Evolutionary conservation across 2,888 invertebrate genomes (phyloP).

Genomic region (Tribolium freemani): DNA sequence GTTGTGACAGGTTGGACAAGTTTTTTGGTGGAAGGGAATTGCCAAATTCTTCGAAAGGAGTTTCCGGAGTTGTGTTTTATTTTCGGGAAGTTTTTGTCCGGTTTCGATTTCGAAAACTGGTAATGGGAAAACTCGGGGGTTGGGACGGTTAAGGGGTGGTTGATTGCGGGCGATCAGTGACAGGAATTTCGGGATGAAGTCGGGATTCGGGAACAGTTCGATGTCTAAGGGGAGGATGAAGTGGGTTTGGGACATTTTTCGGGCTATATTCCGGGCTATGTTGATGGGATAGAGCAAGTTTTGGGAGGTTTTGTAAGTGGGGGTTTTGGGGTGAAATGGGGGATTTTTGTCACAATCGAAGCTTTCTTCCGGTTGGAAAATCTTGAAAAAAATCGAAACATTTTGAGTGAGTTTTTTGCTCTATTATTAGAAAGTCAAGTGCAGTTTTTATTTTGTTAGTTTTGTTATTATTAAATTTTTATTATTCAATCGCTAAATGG

Average conservation of each 20-base stretch:
- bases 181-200: constrained; percentile 57
- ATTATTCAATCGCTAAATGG: no score
- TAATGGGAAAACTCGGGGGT: constrained; percentile 56
- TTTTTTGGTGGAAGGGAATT: constrained; percentile 54
- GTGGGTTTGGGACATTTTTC: constrained; percentile 57
- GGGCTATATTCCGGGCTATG: constrained; percentile 60
- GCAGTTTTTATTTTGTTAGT: no score
- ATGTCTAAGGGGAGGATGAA: constrained; percentile 62
- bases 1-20: constrained; percentile 54
- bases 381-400: no score
- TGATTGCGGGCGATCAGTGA: constrained; percentile 49
- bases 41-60: constrained; percentile 56
- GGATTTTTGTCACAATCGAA: constrained; percentile 13
- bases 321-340: constrained; percentile 50
- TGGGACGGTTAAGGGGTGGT: constrained; percentile 39
- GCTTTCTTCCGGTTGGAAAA: background rate
- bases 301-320: constrained; percentile 54
- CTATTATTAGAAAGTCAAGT: no score
- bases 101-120: constrained; percentile 57
- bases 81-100: constrained; percentile 47
- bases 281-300: constrained; percentile 61
- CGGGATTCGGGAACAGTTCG: constrained; percentile 58
- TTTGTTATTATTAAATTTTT: no score
- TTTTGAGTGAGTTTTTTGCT: no score
- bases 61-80: constrained; percentile 52